Conservation (phyloP, 2,888 invertebrate genomes). For the Troides helena region DNA sequence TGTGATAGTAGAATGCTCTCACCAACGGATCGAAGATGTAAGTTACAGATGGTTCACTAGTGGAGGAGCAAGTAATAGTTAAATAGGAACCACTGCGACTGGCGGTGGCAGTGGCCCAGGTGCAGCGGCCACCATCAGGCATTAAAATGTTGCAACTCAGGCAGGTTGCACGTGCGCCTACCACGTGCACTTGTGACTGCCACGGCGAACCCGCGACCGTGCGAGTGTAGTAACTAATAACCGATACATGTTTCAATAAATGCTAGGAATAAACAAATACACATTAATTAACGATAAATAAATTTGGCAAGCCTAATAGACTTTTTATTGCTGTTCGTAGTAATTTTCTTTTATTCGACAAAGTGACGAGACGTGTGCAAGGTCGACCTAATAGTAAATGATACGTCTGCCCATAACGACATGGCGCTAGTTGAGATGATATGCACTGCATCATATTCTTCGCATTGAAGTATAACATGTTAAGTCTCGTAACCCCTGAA, state of each 20-base stretch:
- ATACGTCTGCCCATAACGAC: too few relatives aligned
- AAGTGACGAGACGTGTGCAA: too few relatives aligned
- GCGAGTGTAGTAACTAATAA: slow-evolving; percentile 86
- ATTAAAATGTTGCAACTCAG: slow-evolving; percentile 84
- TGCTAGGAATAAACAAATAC: too few relatives aligned
- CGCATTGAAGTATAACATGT: too few relatives aligned
- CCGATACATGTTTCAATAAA: background rate
- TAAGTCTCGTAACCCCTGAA: too few relatives aligned
- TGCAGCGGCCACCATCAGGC: slow-evolving; percentile 80
- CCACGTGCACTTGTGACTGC: slow-evolving; percentile 85
- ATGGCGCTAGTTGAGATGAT: too few relatives aligned
- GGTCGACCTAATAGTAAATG: too few relatives aligned
- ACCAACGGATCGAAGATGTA: slow-evolving; percentile 75
- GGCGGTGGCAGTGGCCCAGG: slow-evolving; percentile 81
- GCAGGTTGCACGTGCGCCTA: slow-evolving; percentile 78
- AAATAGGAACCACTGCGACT: slow-evolving; percentile 84
- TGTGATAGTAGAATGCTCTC: slow-evolving; percentile 29
- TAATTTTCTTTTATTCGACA: too few relatives aligned
- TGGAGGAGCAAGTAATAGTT: slow-evolving; percentile 86
- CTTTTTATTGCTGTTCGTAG: too few relatives aligned
- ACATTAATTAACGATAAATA: too few relatives aligned
- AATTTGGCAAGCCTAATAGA: too few relatives aligned
- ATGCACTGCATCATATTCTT: too few relatives aligned
- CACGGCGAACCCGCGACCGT: slow-evolving; percentile 83
- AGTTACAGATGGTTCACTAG: slow-evolving; percentile 82